A percentile compares a stretch with the other conserved stretches of the same genome.
Evolutionary conservation across 2,888 invertebrate genomes (phyloP).

Genomic region (Stegana nigrithorax): DNA sequence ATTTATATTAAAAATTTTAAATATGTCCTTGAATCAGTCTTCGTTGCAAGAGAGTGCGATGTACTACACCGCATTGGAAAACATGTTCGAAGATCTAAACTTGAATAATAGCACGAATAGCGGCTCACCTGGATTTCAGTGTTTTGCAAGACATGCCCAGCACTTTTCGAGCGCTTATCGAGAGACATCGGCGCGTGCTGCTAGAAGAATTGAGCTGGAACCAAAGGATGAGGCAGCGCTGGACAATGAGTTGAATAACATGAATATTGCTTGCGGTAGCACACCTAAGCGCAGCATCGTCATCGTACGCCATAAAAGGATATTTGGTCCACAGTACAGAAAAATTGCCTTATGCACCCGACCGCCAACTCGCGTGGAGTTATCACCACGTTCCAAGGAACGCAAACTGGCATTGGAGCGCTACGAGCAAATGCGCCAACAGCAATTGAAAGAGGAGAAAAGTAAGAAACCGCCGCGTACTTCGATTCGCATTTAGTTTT

Average conservation of each 20-base stretch:
- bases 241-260: background rate
- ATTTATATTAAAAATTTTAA: slow-evolving; percentile 9
- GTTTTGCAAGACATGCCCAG: background rate
- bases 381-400: slow-evolving; percentile 36
- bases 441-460: slow-evolving; percentile 38
- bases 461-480: slow-evolving; percentile 32
- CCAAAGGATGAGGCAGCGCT: too few species aligned
- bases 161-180: background rate
- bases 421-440: slow-evolving; percentile 37
- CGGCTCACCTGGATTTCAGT: slow-evolving; percentile 14
- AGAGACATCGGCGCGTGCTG: slow-evolving; percentile 28
- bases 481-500: slow-evolving; percentile 31
- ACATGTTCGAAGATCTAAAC: slow-evolving; percentile 39
- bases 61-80: slow-evolving; percentile 43
- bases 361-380: background rate
- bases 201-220: too few species aligned
- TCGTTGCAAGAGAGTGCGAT: slow-evolving; percentile 24
- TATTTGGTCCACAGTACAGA: too few species aligned
- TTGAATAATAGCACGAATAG: slow-evolving; percentile 18
- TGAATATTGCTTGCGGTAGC: background rate
- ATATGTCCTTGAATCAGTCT: background rate
- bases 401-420: slow-evolving; percentile 32
- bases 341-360: too few species aligned
- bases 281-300: slow-evolving; percentile 37
- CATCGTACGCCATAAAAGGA: slow-evolving; percentile 38